Conservation (phyloP, 2,888 invertebrate genomes). For the Diachrysia chrysitis region DNA sequence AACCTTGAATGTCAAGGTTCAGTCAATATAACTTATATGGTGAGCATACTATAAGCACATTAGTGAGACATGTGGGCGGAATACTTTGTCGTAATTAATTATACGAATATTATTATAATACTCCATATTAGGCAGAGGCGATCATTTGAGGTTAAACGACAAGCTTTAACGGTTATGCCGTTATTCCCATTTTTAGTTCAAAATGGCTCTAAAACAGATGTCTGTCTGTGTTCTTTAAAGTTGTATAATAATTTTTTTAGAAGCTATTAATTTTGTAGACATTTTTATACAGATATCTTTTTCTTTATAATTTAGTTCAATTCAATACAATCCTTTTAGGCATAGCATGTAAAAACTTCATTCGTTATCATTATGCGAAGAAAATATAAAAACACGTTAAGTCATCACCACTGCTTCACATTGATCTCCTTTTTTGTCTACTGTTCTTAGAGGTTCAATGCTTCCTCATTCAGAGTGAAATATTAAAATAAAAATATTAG, state of each 20-base stretch:
- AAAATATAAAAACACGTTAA: no score
- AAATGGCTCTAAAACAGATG: constrained; percentile 7
- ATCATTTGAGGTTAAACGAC: neutral
- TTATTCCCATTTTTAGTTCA: neutral
- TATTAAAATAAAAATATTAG: no score
- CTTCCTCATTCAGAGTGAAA: no score
- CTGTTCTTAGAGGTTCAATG: no score
- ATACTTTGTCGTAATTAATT: constrained; percentile 33
- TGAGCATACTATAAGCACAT: constrained; percentile 11
- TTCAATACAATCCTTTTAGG: no score
- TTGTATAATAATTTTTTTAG: neutral
- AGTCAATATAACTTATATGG: constrained; percentile 41
- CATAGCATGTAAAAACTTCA: no score
- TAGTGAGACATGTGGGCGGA: constrained; percentile 8
- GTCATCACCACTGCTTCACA: no score
- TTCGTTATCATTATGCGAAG: no score
- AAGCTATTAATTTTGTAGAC: neutral
- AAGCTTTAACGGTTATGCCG: neutral
- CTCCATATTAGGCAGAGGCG: constrained; percentile 12
- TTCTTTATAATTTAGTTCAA: no score
- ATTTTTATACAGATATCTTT: neutral
- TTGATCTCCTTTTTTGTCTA: no score
- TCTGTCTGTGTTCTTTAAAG: neutral
- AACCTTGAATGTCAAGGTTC: constrained; percentile 46
- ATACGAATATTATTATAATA: constrained; percentile 33